These are phyloP conservation scores for Drosophila merina DNA, from an alignment of 2,888 invertebrate genomes.

Conservation along the genomic window DNA sequence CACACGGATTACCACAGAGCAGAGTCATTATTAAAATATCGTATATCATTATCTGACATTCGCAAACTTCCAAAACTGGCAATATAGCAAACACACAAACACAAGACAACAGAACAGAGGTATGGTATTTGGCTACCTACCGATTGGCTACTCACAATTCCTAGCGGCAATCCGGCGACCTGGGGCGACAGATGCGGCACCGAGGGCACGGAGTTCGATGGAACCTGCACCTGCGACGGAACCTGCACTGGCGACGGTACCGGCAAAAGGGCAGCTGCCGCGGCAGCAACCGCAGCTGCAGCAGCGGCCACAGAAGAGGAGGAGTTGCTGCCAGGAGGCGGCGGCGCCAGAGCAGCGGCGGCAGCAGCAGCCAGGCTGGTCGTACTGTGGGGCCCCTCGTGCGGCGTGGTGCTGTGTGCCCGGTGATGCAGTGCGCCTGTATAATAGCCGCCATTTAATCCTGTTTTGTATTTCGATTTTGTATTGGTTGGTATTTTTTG, in stretches of 20 bases:
- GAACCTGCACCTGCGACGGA: slow-evolving; percentile 12
- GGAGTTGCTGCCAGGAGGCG: slow-evolving; percentile 70
- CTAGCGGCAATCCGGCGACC: slow-evolving; percentile 85
- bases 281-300: slow-evolving; percentile 64
- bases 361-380: slow-evolving; percentile 64
- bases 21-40: slow-evolving; percentile 1
- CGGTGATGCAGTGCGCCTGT: slow-evolving; percentile 90
- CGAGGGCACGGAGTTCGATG: slow-evolving; percentile 82
- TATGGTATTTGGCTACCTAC: slow-evolving; percentile 78
- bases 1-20: slow-evolving; percentile 49
- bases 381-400: slow-evolving; percentile 85
- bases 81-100: slow-evolving; percentile 51
- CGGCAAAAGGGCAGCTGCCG: slow-evolving; percentile 54
- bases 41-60: slow-evolving; percentile 3
- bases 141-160: slow-evolving; percentile 85
- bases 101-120: slow-evolving; percentile 61
- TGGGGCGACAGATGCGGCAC: slow-evolving; percentile 83
- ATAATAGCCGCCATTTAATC: slow-evolving; percentile 90
- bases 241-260: slow-evolving; percentile 50
- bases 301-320: slow-evolving; percentile 55
- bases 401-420: slow-evolving; percentile 94
- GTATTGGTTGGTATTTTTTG: slow-evolving; percentile 49
- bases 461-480: slow-evolving; percentile 84
- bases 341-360: slow-evolving; percentile 79
- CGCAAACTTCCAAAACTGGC: slow-evolving; percentile 20